Percentiles rank a stretch among this genome's conserved stretches.
Conservation (phyloP, 2,888 invertebrate genomes). For the Junonia oenone region DNA sequence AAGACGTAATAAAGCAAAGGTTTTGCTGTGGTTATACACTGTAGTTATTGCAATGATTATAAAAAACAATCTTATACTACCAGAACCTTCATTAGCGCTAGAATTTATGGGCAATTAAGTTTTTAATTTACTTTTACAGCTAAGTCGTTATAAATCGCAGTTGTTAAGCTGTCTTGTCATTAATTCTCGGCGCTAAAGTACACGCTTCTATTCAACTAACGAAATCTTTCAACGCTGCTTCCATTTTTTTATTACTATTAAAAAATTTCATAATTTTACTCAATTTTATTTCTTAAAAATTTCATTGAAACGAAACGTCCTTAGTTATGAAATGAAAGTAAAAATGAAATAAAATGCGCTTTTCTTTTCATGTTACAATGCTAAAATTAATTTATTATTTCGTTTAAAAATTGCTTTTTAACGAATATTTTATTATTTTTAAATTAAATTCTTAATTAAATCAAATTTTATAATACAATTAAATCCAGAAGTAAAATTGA, state of each 20-base stretch:
- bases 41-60: background rate
- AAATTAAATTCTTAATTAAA: no score
- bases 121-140: constrained; percentile 20
- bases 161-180: constrained; percentile 17
- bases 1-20: no score
- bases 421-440: no score
- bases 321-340: no score
- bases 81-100: constrained; percentile 10
- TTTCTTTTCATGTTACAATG: no score
- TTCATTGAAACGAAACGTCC: no score
- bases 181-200: constrained; percentile 14
- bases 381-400: no score
- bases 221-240: background rate
- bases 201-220: constrained; percentile 11
- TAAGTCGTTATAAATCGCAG: constrained; percentile 15
- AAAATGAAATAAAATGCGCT: no score
- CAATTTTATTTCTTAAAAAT: no score
- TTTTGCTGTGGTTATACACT: background rate
- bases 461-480: no score
- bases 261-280: background rate
- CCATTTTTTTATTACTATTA: background rate
- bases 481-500: no score
- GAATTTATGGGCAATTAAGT: constrained; percentile 15
- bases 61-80: constrained; percentile 7
- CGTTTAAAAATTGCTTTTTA: no score